phyloP scores from a whole-genome alignment of 2,888 invertebrate species.

The Archaeoteleia sp. region DNA sequence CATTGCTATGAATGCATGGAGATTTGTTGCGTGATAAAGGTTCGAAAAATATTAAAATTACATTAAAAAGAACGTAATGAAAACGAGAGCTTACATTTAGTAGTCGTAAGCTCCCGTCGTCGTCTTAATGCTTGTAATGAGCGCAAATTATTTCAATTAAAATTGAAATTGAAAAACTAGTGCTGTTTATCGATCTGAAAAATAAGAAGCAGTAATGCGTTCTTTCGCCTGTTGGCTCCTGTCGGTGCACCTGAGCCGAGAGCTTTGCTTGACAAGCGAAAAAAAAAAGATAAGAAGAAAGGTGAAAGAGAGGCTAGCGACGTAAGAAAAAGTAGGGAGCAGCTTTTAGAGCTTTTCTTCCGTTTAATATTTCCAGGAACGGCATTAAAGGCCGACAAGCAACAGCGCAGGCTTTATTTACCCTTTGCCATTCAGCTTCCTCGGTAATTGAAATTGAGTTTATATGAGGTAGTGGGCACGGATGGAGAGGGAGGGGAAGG shows the following conservation, averaged over 20 bases:
- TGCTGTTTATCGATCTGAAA: neutral
- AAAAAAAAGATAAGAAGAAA: constrained; percentile 9
- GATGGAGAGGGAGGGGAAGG: neutral
- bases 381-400: constrained; percentile 15
- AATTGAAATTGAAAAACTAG: neutral
- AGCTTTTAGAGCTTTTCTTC: constrained; percentile 8
- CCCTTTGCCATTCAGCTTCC: constrained; percentile 12
- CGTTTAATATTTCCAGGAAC: constrained; percentile 12
- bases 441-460: constrained; percentile 21
- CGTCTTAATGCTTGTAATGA: no score
- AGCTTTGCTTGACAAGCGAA: constrained; percentile 14
- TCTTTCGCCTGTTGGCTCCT: constrained; percentile 7
- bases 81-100: no score
- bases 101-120: no score
- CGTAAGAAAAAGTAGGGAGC: neutral
- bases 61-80: no score
- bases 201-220: neutral
- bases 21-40: no score
- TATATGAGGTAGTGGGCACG: constrained; percentile 8
- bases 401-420: constrained; percentile 14
- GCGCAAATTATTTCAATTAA: constrained; percentile 1
- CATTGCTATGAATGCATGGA: no score
- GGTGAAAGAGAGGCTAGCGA: constrained; percentile 3
- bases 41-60: no score
- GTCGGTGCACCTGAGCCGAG: constrained; percentile 8